phyloP scores from a whole-genome alignment of 1,140 invertebrate genomes.

The Drosophila virilis region DNA sequence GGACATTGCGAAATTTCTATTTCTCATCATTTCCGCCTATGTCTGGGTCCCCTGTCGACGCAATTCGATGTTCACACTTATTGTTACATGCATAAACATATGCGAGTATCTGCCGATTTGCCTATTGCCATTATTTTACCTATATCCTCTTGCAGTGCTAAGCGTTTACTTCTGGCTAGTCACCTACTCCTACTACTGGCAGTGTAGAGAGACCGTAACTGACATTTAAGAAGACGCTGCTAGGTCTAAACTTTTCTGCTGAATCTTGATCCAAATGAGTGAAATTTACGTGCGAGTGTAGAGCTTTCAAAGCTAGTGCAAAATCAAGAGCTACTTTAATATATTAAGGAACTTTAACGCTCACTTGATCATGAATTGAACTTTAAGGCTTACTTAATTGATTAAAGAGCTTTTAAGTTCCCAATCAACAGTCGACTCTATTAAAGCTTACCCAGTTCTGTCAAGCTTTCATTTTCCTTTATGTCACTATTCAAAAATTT shows the following conservation, averaged over 20 bases:
- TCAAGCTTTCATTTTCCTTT: no score
- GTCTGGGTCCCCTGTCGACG: not conserved
- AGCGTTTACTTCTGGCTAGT: conserved; percentile 23
- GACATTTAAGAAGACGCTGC: not conserved
- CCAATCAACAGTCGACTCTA: no score
- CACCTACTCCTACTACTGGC: conserved; percentile 6
- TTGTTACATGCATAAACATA: not conserved
- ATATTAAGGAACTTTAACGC: not conserved
- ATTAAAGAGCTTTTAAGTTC: not conserved
- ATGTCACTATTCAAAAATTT: no score
- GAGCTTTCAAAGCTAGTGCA: no score
- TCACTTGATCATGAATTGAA: not conserved
- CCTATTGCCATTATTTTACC: no score
- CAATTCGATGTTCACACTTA: not conserved
- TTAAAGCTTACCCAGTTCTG: no score
- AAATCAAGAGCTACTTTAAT: no score
- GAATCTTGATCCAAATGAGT: not conserved
- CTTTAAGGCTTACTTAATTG: not conserved
- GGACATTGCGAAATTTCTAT: not conserved
- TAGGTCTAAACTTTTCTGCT: not conserved
- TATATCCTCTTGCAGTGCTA: not conserved
- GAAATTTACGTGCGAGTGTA: no score
- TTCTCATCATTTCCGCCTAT: not conserved
- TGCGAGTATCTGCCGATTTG: conserved; percentile 1
- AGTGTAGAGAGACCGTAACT: not conserved